Base-by-base conservation (phyloP, 2,888 invertebrate genomes). In the Pristionchus japonicus region DNA sequence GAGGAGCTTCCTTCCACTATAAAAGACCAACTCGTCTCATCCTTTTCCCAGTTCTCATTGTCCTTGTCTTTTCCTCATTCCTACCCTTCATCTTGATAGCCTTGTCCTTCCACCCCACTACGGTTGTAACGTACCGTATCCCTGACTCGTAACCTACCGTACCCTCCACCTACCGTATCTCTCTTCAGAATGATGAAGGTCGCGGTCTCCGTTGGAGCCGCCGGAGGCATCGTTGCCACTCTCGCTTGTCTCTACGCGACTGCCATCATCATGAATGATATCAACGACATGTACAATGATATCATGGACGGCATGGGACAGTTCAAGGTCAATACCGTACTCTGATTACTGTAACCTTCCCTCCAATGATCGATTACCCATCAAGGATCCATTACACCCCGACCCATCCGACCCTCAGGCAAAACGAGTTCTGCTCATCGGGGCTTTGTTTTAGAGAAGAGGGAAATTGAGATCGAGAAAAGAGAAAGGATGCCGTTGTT, bases 211-310 rank as follows among this genome's bases (percentile, higher is more conserved):
- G 91, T 92, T 89, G 92, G 92, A 67, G 90, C 91, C 83, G 90
- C 90, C n/a, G 91, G 91, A 82, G 91, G 91, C 57, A 80, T 91
- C 31, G 89, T 90, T 31, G 89, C 89, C 27, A 89, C 91, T 70
- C 43, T 91, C 47, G 91, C 91, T 6, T 91, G 91, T 84, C 89
- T 92, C 86, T 92, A 90, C 89, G 91, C 92, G 37, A 90, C 89
- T 9, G 90, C 90, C 43, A 90, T 92, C 89, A 92, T 92, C 89
- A 90, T 90, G 57, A 91, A 90, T 87, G 92, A 92, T 89, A 92
- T 92, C 91, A 91, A 91, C 64, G 88, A 89, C 70, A 92, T 92
- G 92, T 92, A 92, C 80, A 91, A 91, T 74, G 92, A 92, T 67
- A 91, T 92, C 86, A 92, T 92, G 92, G 90, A 89, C 89, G 91